Percentiles rank a stretch among this genome's conserved stretches.
These are phyloP conservation scores for Australoheros facetus DNA, from an alignment of 2,797 vertebrate species.

Conservation along the genomic window DNA sequence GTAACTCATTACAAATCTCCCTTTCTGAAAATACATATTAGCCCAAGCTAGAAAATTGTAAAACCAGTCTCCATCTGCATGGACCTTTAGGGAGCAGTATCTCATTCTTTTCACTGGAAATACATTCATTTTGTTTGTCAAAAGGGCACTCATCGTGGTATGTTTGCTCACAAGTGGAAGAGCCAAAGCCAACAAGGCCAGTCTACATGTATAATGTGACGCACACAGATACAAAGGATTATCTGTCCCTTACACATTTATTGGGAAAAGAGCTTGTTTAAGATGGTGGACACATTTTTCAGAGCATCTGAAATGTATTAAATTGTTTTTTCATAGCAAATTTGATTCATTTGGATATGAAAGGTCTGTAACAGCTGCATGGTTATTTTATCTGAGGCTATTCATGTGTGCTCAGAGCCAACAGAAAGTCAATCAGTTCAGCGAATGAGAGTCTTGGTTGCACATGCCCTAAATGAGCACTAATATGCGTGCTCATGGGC, in stretches of 20 bases:
- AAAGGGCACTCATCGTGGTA: background rate
- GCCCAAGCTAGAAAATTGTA: background rate
- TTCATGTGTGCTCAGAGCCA: slow-evolving; percentile 6
- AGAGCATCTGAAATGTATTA: background rate
- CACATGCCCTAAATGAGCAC: background rate
- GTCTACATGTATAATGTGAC: background rate
- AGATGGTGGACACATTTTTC: background rate
- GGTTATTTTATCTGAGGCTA: background rate
- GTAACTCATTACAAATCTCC: background rate
- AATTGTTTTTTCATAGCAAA: background rate
- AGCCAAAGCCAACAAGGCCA: too few relatives aligned
- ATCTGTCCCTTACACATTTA: background rate
- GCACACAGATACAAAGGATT: background rate
- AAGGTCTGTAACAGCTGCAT: background rate
- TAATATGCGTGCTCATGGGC: background rate
- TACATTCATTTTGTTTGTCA: background rate
- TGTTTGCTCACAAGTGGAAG: too few relatives aligned
- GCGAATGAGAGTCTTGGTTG: background rate
- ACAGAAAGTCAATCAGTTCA: background rate
- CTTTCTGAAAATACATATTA: background rate
- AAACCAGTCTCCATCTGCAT: background rate
- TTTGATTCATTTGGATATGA: background rate
- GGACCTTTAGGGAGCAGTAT: background rate
- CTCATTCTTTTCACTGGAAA: background rate
- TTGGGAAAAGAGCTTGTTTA: background rate